Evolutionary conservation across 2,888 invertebrate genomes (phyloP).

Genomic region (Adineta ricciae): DNA sequence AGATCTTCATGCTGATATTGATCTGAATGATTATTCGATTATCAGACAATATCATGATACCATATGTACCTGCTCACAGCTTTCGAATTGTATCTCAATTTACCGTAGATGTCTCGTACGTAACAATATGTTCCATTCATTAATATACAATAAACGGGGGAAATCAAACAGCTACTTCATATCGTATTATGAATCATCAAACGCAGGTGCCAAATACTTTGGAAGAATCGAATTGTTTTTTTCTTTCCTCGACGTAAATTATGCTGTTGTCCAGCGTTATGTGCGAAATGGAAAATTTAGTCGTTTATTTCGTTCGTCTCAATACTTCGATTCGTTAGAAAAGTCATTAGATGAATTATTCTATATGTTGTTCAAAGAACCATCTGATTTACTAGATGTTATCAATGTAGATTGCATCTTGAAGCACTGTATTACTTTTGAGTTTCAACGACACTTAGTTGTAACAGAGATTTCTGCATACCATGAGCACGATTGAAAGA

Average conservation of each 20-base stretch:
- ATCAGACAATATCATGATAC: neutral
- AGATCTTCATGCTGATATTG: too few relatives aligned
- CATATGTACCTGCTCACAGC: neutral
- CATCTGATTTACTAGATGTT: too few relatives aligned
- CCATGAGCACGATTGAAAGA: neutral
- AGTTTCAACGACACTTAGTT: neutral
- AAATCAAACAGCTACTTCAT: neutral
- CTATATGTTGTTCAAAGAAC: too few relatives aligned
- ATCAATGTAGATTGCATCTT: neutral
- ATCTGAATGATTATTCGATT: neutral
- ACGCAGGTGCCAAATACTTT: neutral
- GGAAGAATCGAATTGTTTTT: neutral
- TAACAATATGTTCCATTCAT: neutral
- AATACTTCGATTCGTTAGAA: neutral
- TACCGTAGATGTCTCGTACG: neutral
- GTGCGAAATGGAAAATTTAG: neutral
- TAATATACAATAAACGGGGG: neutral
- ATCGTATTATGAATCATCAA: neutral
- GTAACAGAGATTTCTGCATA: neutral
- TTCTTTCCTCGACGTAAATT: neutral
- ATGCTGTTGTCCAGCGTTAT: neutral
- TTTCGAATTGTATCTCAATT: neutral
- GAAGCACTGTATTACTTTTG: neutral
- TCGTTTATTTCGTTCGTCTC: neutral
- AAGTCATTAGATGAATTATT: neutral